phyloP scores from a whole-genome alignment of 2,888 invertebrate genomes.

The Drosophila pegasa region DNA sequence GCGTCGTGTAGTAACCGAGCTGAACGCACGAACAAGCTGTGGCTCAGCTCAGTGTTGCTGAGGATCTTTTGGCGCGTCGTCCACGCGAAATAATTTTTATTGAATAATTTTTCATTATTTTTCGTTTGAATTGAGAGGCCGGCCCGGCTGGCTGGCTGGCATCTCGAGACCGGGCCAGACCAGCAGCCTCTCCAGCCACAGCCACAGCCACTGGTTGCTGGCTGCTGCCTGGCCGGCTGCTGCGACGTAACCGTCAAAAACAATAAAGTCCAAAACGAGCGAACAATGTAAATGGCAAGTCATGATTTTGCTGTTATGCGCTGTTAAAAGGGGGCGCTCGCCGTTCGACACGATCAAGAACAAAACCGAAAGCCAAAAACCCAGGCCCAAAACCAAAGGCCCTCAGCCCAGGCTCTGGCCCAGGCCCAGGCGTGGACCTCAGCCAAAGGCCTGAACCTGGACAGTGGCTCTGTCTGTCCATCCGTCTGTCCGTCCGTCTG shows the following conservation, averaged over 20 bases:
- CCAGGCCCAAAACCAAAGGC: conserved; percentile 46
- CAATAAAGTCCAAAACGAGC: conserved; percentile 84
- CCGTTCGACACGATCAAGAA: conserved; percentile 84
- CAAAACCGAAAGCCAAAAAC: conserved; percentile 56
- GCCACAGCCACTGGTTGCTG: conserved; percentile 4
- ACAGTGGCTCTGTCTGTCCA: conserved; percentile 37
- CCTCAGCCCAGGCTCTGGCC: conserved; percentile 22
- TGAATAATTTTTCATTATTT: conserved; percentile 84
- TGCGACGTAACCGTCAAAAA: conserved; percentile 78
- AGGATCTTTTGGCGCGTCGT: conserved; percentile 53
- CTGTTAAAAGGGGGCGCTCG: conserved; percentile 84
- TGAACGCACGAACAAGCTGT: conserved; percentile 63
- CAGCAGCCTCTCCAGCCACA: conserved; percentile 35
- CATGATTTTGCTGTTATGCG: conserved; percentile 84
- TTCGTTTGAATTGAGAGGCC: conserved; percentile 78
- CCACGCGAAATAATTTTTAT: conserved; percentile 83
- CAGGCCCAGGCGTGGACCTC: background rate
- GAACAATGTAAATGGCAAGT: conserved; percentile 84
- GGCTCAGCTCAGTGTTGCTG: conserved; percentile 18
- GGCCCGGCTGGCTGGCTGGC: conserved; percentile 31
- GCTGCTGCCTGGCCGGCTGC: conserved; percentile 18
- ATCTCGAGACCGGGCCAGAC: conserved; percentile 38
- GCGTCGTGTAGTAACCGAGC: conserved; percentile 33
- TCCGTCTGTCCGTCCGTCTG: conserved; percentile 11
- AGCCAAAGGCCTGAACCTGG: conserved; percentile 26